A percentile compares a stretch with the other conserved stretches of the same genome.
Conservation (phyloP, 23 tunicate species). For the Pegea sp. region DNA sequence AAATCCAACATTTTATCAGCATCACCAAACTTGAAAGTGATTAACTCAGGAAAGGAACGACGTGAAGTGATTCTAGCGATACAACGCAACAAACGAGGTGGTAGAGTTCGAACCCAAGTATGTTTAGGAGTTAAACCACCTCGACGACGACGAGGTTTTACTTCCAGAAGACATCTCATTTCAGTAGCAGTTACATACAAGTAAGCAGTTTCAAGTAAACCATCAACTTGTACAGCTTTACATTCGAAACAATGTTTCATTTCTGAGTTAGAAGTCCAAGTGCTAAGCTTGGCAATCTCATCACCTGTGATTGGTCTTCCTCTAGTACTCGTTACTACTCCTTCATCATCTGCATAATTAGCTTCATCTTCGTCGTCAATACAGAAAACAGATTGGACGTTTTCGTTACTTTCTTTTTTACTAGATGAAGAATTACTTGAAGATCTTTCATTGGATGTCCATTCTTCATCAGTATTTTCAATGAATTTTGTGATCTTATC, state of each 20-base stretch:
- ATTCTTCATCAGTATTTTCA: constrained; percentile 44
- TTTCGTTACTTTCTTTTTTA: no score
- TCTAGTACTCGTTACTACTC: no score
- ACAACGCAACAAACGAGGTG: constrained; percentile 16
- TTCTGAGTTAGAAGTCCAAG: constrained; percentile 20
- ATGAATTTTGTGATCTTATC: constrained; percentile 59
- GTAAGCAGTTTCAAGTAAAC: constrained; percentile 13
- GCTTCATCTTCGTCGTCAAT: constrained; percentile 70
- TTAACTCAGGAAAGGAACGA: constrained; percentile 54
- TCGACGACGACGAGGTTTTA: constrained; percentile 4
- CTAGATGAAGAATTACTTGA: no score
- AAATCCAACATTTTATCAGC: neutral
- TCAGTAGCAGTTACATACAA: constrained; percentile 13
- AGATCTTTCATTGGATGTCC: constrained; percentile 18
- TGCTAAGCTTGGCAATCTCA: constrained; percentile 8
- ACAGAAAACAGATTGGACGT: constrained; percentile 39
- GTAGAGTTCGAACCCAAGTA: constrained; percentile 11
- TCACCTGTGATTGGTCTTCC: no score
- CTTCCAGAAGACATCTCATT: constrained; percentile 38
- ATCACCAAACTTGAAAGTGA: constrained; percentile 67
- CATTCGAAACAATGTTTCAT: constrained; percentile 39
- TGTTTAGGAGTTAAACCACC: constrained; percentile 6
- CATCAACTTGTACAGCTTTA: constrained; percentile 15
- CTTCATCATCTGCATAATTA: constrained; percentile 1
- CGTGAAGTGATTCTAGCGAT: constrained; percentile 60